Percentiles rank a stretch among this genome's conserved stretches.
phyloP scores from a whole-genome alignment of 1,140 invertebrate species.

The Coelopa frigida region DNA sequence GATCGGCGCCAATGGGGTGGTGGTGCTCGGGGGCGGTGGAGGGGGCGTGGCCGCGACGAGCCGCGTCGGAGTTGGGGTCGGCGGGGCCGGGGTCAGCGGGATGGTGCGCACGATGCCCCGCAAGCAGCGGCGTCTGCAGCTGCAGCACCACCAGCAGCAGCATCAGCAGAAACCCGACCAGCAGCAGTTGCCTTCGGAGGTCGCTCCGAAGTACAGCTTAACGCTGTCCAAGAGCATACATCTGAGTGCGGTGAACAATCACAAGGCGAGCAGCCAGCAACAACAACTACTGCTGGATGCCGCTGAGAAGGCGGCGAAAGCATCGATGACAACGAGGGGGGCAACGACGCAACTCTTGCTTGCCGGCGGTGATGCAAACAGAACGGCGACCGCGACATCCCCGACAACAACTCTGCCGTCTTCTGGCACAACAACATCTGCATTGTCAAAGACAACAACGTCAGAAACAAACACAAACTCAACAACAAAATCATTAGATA shows the following conservation, averaged over 20 bases:
- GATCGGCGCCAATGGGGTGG: slow-evolving; percentile 11
- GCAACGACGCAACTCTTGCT: too few species aligned
- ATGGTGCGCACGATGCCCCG: slow-evolving; percentile 29
- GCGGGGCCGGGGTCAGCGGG: not conserved
- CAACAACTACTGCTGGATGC: too few species aligned
- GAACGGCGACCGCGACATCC: not conserved
- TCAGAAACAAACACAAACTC: not conserved
- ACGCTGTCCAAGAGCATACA: too few species aligned
- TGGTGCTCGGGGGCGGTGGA: not conserved
- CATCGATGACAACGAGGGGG: too few species aligned
- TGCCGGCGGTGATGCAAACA: too few species aligned
- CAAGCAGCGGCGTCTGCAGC: slow-evolving; percentile 13
- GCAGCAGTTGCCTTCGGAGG: too few species aligned
- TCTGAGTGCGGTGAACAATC: too few species aligned
- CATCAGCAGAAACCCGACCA: too few species aligned
- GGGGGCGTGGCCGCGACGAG: not conserved
- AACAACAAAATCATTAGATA: slow-evolving; percentile 16
- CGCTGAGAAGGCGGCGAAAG: too few species aligned
- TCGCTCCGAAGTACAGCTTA: slow-evolving; percentile 8
- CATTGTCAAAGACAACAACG: not conserved
- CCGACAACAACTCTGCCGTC: not conserved
- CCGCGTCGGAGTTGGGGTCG: not conserved
- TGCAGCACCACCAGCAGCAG: slow-evolving; percentile 4
- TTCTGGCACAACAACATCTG: not conserved
- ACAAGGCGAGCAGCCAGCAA: too few species aligned